phyloP scores from a whole-genome alignment of 2,797 vertebrate genomes.

The Phalanger gymnotis region DNA sequence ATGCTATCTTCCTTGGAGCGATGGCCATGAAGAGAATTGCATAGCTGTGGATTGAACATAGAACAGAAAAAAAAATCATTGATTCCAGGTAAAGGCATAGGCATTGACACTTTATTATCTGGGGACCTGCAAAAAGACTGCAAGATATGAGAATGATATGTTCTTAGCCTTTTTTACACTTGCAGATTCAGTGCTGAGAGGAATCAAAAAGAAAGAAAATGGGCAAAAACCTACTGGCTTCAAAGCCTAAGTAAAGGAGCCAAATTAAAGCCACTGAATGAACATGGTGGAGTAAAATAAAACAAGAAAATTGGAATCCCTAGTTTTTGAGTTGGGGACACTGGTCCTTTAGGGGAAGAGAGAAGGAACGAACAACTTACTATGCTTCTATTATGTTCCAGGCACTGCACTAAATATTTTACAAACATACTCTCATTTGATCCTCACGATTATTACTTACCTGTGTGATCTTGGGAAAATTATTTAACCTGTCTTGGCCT shows the following conservation, averaged over 20 bases:
- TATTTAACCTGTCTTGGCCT: background rate
- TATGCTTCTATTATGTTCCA: background rate
- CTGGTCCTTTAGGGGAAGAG: background rate
- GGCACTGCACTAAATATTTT: background rate
- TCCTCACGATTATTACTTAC: background rate
- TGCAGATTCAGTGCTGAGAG: background rate
- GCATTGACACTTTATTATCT: constrained; percentile 19
- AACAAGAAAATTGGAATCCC: background rate
- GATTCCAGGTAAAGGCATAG: constrained; percentile 28
- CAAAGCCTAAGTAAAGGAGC: background rate
- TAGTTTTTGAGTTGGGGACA: background rate
- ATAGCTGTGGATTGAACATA: background rate
- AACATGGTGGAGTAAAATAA: background rate
- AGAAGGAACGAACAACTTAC: background rate
- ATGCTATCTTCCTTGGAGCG: background rate
- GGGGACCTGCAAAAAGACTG: background rate
- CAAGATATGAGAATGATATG: background rate
- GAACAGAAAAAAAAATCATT: constrained; percentile 47
- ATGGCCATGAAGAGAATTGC: constrained; percentile 41
- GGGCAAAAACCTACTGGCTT: background rate
- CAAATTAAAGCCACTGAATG: background rate
- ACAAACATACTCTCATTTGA: background rate
- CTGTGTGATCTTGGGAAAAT: background rate
- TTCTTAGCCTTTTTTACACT: constrained; percentile 14
- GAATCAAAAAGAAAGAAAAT: background rate